These are phyloP conservation scores for Sebastes paucispinis DNA, from an alignment of 2,797 vertebrate genomes.

Conservation along the genomic window DNA sequence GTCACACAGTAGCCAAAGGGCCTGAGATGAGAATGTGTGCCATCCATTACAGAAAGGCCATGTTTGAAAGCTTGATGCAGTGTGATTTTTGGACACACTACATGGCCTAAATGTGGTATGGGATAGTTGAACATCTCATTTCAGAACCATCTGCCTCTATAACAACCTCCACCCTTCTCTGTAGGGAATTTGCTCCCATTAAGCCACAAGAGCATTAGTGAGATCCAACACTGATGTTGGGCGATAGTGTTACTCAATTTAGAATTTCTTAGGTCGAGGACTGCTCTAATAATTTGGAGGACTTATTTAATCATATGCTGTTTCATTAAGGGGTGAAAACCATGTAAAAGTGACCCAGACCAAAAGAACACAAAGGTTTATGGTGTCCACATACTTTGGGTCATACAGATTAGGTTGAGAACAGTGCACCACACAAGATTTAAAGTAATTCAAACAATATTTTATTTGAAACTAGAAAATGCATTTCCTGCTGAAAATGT, in stretches of 20 bases:
- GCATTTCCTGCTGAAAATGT: no score
- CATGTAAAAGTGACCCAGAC: not conserved
- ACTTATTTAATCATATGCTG: not conserved
- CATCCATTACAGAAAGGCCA: not conserved
- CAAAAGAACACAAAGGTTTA: not conserved
- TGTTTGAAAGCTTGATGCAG: not conserved
- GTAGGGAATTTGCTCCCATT: not conserved
- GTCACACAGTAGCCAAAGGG: not conserved
- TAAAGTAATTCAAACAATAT: no score
- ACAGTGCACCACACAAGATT: no score
- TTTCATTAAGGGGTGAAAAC: no score
- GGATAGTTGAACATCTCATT: not conserved
- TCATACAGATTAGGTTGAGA: no score
- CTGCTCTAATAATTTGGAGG: not conserved
- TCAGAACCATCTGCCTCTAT: not conserved
- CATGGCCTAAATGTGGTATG: not conserved
- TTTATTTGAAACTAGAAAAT: no score
- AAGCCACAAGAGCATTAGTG: not conserved
- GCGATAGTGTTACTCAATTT: no score
- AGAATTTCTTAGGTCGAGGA: no score
- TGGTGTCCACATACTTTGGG: no score
- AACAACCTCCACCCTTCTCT: not conserved
- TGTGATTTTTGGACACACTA: not conserved
- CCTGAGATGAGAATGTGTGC: conserved; percentile 1
- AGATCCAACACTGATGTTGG: no score